Conservation (phyloP, 2,113 vertebrate species). For the Podarcis raffonei region DNA sequence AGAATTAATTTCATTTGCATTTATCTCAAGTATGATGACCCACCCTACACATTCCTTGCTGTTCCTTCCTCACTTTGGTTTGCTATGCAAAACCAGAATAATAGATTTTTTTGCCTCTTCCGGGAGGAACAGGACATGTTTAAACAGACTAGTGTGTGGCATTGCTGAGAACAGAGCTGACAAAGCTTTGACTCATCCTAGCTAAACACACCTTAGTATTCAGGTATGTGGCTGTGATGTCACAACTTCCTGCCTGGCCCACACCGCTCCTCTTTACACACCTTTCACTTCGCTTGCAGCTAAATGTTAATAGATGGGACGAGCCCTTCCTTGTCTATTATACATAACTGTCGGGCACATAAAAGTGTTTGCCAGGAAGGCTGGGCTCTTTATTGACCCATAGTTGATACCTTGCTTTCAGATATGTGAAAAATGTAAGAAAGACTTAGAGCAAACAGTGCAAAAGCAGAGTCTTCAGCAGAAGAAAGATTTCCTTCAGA, state of each 20-base stretch:
- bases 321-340: neutral
- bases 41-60: neutral
- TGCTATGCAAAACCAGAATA: conserved; percentile 24
- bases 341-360: rapidly evolving
- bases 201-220: conserved; percentile 56
- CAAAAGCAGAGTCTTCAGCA: too few relatives aligned
- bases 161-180: conserved; percentile 41
- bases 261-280: rapidly evolving
- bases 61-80: neutral
- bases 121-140: conserved; percentile 47
- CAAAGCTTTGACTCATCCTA: conserved; percentile 66
- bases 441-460: too few relatives aligned
- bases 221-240: conserved; percentile 59
- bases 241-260: conserved; percentile 58
- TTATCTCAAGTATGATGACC: neutral
- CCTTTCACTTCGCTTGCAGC: neutral
- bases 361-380: neutral
- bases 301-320: too few relatives aligned
- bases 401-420: neutral
- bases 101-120: neutral
- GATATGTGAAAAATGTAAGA: neutral
- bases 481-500: neutral
- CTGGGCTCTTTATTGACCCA: neutral
- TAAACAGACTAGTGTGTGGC: conserved; percentile 38
- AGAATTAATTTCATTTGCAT: neutral